Evolutionary conservation across 1,140 invertebrate genomes (phyloP).

Genomic region (Drosophila jambulina): DNA sequence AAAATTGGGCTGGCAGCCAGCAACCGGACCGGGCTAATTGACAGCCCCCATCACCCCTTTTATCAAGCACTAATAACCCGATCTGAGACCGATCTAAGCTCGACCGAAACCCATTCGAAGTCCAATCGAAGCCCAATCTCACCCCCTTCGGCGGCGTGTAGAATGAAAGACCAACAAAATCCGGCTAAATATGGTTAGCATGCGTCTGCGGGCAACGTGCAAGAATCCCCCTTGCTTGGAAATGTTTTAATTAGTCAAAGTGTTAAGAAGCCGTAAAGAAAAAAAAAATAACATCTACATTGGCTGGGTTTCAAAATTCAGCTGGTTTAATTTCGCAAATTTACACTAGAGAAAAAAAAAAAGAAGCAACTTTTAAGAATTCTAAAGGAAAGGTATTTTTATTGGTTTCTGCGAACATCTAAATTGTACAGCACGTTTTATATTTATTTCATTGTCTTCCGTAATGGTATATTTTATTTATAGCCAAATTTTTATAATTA

Average conservation of each 20-base stretch:
- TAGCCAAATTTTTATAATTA: background rate
- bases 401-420: background rate
- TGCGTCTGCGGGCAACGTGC: constrained; percentile 60
- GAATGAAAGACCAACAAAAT: constrained; percentile 48
- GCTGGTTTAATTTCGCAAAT: constrained; percentile 4
- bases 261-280: constrained; percentile 6
- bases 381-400: fast-evolving
- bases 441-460: background rate
- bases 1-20: constrained; percentile 68
- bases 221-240: constrained; percentile 57
- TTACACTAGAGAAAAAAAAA: background rate
- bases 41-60: constrained; percentile 48
- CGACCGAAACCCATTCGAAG: constrained; percentile 3
- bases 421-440: background rate
- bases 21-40: constrained; percentile 76
- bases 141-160: constrained; percentile 29
- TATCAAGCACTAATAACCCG: constrained; percentile 62
- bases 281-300: constrained; percentile 10
- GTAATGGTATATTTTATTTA: background rate
- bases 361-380: background rate
- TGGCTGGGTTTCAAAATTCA: constrained; percentile 1
- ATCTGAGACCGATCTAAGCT: constrained; percentile 10
- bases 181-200: constrained; percentile 56
- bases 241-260: constrained; percentile 74
- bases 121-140: constrained; percentile 4